Evolutionary conservation across 1,140 invertebrate species (phyloP).

Genomic region (Idris sp.): DNA sequence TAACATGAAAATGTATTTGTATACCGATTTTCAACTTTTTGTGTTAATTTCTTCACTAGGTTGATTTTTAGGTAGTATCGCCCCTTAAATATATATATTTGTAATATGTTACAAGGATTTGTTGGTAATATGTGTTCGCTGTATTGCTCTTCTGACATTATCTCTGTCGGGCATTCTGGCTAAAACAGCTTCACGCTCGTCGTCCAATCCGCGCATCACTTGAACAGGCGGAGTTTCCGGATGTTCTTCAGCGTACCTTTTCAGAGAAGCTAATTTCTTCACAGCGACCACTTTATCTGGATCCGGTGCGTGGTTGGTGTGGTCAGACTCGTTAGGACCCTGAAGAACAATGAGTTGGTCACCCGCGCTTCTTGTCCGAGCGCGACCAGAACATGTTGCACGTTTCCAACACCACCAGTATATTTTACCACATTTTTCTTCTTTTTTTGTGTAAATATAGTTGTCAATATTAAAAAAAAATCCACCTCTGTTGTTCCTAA

Average conservation of each 20-base stretch:
- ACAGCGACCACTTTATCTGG: not conserved
- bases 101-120: too few species aligned
- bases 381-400: not conserved
- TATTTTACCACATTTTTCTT: conserved; percentile 3
- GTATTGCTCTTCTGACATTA: conserved; percentile 6
- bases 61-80: too few species aligned
- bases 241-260: conserved; percentile 1
- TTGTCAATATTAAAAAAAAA: conserved; percentile 6
- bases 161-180: conserved; percentile 2
- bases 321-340: not conserved
- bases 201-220: not conserved
- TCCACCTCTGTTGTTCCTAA: not conserved
- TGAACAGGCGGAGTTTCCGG: not conserved
- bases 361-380: not conserved
- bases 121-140: not conserved
- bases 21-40: too few species aligned
- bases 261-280: not conserved
- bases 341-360: not conserved
- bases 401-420: conserved; percentile 5
- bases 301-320: not conserved
- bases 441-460: conserved; percentile 6
- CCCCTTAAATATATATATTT: too few species aligned
- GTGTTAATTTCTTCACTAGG: too few species aligned
- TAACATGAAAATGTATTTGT: too few species aligned
- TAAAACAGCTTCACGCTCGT: conserved; percentile 2